Conservation (phyloP, 2,797 vertebrate species). For the Chromobotia macracanthus region DNA sequence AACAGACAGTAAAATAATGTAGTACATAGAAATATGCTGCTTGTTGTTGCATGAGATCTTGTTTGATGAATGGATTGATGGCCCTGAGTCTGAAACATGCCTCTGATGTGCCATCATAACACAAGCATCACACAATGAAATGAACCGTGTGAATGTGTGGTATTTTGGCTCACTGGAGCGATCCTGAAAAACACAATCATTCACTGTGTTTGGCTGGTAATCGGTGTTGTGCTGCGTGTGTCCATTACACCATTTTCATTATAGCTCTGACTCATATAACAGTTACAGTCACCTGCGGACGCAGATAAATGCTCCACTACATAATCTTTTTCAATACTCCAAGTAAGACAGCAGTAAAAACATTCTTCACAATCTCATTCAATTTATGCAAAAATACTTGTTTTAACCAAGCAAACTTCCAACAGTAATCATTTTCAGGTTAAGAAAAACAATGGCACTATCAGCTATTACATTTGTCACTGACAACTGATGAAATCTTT, state of each 20-base stretch:
- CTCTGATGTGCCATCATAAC: constrained; percentile 26
- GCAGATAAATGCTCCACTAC: constrained; percentile 66
- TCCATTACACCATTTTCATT: background rate
- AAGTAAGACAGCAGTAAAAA: background rate
- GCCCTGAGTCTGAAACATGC: constrained; percentile 43
- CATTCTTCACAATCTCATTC: background rate
- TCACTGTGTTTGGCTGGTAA: background rate
- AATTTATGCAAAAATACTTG: constrained; percentile 59
- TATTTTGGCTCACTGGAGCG: background rate
- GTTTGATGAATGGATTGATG: background rate
- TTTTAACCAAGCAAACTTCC: constrained; percentile 74
- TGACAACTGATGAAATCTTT: constrained; percentile 45
- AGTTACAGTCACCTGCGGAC: constrained; percentile 51
- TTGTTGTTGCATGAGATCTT: background rate
- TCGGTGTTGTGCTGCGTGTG: background rate
- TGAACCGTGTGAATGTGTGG: background rate
- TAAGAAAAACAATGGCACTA: constrained; percentile 63
- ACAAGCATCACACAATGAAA: background rate
- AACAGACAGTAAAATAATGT: constrained; percentile 35
- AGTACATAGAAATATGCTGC: constrained; percentile 25
- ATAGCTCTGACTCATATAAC: background rate
- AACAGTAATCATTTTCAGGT: constrained; percentile 63
- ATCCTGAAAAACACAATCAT: background rate
- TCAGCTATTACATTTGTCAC: constrained; percentile 56
- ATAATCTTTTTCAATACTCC: constrained; percentile 55